phyloP scores from a whole-genome alignment of 2,888 invertebrate genomes.

The Acronicta aceris region DNA sequence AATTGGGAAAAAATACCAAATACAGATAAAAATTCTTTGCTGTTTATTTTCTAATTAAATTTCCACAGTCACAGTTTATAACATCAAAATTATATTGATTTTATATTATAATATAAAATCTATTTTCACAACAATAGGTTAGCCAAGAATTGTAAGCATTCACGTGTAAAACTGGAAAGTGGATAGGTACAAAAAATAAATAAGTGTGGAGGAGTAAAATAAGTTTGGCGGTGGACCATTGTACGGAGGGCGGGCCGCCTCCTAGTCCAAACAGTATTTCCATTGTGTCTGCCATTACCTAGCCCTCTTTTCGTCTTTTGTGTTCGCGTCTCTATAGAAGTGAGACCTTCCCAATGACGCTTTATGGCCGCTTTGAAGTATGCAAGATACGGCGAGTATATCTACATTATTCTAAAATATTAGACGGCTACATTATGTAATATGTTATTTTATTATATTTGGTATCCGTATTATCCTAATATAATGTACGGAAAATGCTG shows the following conservation, averaged over 20 bases:
- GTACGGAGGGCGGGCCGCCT: constrained; percentile 76
- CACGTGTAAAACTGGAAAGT: constrained; percentile 69
- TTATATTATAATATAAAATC: constrained; percentile 25
- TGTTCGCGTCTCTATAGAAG: constrained; percentile 86
- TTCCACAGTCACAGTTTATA: no score
- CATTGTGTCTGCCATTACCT: constrained; percentile 88
- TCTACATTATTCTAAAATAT: constrained; percentile 65
- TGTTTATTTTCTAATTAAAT: no score
- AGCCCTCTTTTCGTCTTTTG: constrained; percentile 88
- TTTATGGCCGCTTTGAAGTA: constrained; percentile 85
- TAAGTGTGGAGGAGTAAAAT: constrained; percentile 84
- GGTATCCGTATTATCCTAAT: no score
- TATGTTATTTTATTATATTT: constrained; percentile 23
- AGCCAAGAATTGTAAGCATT: constrained; percentile 52
- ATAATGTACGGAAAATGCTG: no score
- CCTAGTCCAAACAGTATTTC: constrained; percentile 87
- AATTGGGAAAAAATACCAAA: no score
- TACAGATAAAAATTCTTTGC: no score
- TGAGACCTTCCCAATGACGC: constrained; percentile 87
- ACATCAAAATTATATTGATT: no score
- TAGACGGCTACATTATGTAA: constrained; percentile 49
- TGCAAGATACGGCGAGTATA: constrained; percentile 74
- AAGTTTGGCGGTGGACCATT: constrained; percentile 83
- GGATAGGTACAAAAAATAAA: constrained; percentile 78
- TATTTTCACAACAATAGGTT: constrained; percentile 41